Conservation (phyloP, 2,113 vertebrate genomes). For the Calyptomena viridis region DNA sequence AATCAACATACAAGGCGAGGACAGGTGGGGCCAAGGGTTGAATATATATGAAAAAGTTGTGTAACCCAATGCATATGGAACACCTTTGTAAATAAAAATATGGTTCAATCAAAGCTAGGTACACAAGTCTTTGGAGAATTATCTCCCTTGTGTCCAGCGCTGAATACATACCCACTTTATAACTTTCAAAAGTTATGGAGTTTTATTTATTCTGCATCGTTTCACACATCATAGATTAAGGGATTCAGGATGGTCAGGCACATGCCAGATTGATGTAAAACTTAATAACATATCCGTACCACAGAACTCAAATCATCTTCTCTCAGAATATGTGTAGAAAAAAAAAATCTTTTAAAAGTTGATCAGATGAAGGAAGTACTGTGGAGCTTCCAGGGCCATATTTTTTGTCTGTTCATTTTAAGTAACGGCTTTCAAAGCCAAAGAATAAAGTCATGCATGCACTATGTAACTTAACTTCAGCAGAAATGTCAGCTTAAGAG, state of each 20-base stretch:
- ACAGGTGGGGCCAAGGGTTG: no score
- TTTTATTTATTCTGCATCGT: no score
- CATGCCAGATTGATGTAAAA: rapidly evolving
- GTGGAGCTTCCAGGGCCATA: background rate
- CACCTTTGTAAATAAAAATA: no score
- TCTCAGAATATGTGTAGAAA: background rate
- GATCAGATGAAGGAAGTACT: background rate
- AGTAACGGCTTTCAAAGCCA: background rate
- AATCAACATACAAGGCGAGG: no score
- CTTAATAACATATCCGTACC: rapidly evolving
- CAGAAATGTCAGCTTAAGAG: background rate
- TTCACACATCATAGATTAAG: background rate
- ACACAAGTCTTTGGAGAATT: no score
- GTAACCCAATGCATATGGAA: no score
- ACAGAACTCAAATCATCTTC: background rate
- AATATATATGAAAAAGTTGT: no score
- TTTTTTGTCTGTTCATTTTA: background rate
- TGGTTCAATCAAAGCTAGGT: no score
- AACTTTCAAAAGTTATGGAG: no score
- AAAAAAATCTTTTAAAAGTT: background rate
- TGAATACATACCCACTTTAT: no score
- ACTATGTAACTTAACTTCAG: background rate
- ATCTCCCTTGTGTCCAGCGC: no score
- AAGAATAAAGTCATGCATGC: background rate
- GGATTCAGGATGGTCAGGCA: background rate